Evolutionary conservation across 1,140 invertebrate genomes (phyloP), one percentile per base, ranked within the genome.

Genomic region (Grapholita molesta): DNA sequence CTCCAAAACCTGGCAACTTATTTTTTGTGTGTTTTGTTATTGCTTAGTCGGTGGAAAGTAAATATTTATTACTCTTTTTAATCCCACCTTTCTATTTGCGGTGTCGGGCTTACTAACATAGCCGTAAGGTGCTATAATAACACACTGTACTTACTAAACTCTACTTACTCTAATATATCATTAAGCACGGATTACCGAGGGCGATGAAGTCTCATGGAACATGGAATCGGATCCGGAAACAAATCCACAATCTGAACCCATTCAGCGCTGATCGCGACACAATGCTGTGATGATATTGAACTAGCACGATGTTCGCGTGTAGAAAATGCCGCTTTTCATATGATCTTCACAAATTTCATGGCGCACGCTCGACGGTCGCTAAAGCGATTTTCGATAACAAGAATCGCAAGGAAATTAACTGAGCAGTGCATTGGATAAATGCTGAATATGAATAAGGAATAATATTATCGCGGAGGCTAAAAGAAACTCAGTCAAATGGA

Each of bases 131-230:
- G 55, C 55, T 61, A 6, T 30, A 61, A 30, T 61, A 61, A 61
- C 55, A 61, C 55, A 30, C 55, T 55, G 23, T 61, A 28, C 55
- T 61, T 61, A 61, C 55, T 61, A 61, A 61, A 61, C 55, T 28
- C 24, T 61, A 15, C 53, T 57, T 57, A 28, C 55, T 61, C 18
- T 48, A 48, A 48, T 48, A 48, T 8, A 48, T 38, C 35, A 5
- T 21, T 48, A 48, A 48, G 15, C 2, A 48, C 18, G 42, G 18
- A 48, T 48, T 48, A 15, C n/a, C 3, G n/a, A n/a, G 5, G n/a
- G 0, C 35, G 15, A 48, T 21, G 42, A 21, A 48, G 35, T n/a
- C 15, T 9, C 18, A 15, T 18, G 38, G 38, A 42, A 42, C 33
- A 35, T 42, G 42, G 8, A 48, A 48, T 5, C 5, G 18, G 42